These are phyloP conservation scores for Rhamnusium bicolor DNA, from an alignment of 2,888 invertebrate genomes.

Conservation along the genomic window DNA sequence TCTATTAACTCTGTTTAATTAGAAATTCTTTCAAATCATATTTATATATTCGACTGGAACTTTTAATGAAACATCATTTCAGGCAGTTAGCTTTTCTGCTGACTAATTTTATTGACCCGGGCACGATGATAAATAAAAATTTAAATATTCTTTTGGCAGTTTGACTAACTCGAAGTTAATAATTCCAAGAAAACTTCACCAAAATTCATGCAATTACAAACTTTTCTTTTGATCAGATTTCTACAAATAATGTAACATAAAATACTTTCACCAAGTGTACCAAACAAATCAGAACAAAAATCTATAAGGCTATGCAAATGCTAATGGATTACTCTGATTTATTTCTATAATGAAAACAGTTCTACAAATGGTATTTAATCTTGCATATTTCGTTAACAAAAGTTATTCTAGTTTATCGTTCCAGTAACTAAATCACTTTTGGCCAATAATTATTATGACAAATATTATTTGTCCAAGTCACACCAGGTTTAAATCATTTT, in stretches of 20 bases:
- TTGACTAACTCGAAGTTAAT: neutral
- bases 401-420: too few species aligned
- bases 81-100: neutral
- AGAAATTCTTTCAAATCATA: neutral
- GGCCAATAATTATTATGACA: too few species aligned
- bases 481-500: too few species aligned
- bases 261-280: too few species aligned
- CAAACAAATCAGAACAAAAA: too few species aligned
- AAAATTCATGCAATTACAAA: constrained; percentile 21
- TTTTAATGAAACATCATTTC: constrained; percentile 12
- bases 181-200: constrained; percentile 19
- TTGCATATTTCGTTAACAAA: too few species aligned
- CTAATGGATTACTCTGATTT: too few species aligned
- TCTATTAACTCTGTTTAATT: neutral
- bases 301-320: too few species aligned
- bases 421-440: too few species aligned
- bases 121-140: neutral
- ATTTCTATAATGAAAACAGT: too few species aligned
- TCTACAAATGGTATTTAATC: too few species aligned
- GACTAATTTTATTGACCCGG: constrained; percentile 1
- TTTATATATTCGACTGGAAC: constrained; percentile 1
- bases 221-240: neutral
- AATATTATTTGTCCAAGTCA: too few species aligned
- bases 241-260: neutral
- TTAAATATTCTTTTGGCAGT: constrained; percentile 11